Conservation (phyloP, 2,113 vertebrate species). For the Pterophyllum scalare region DNA sequence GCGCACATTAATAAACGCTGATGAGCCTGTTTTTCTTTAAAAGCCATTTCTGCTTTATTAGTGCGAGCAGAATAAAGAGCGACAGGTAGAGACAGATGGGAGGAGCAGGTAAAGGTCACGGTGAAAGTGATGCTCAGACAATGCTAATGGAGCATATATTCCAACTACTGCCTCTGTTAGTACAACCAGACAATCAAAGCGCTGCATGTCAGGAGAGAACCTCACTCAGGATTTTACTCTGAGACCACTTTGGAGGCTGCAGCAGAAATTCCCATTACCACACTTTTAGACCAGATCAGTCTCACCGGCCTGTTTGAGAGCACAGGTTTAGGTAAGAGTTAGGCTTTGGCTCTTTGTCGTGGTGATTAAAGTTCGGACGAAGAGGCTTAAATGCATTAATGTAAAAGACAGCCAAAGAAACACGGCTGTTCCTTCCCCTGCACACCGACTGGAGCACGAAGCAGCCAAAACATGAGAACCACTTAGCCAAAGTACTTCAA, state of each 20-base stretch:
- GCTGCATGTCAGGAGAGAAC: not conserved
- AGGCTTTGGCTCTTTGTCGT: not conserved
- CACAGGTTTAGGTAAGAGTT: not conserved
- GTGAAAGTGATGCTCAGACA: not conserved
- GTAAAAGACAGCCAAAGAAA: not conserved
- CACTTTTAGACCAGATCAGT: no score
- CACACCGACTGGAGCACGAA: not conserved
- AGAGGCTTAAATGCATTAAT: not conserved
- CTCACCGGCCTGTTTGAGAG: no score
- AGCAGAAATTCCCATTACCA: not conserved
- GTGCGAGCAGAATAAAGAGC: not conserved
- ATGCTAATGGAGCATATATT: not conserved
- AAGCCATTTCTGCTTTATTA: conserved; percentile 16
- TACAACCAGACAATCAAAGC: not conserved
- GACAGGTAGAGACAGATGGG: not conserved
- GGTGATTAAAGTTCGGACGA: not conserved
- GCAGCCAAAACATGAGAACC: not conserved
- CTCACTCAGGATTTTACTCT: not conserved
- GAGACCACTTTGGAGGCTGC: no score
- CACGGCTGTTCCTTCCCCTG: rapidly evolving
- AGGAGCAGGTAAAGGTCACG: conserved; percentile 1
- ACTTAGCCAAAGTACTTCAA: not conserved
- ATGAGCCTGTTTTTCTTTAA: conserved; percentile 10
- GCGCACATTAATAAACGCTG: conserved; percentile 38
- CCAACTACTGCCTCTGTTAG: not conserved